Evolutionary conservation across 2,888 invertebrate genomes (phyloP), one percentile per base, ranked within the genome.

Genomic region (Cryptosula pallasiana): DNA sequence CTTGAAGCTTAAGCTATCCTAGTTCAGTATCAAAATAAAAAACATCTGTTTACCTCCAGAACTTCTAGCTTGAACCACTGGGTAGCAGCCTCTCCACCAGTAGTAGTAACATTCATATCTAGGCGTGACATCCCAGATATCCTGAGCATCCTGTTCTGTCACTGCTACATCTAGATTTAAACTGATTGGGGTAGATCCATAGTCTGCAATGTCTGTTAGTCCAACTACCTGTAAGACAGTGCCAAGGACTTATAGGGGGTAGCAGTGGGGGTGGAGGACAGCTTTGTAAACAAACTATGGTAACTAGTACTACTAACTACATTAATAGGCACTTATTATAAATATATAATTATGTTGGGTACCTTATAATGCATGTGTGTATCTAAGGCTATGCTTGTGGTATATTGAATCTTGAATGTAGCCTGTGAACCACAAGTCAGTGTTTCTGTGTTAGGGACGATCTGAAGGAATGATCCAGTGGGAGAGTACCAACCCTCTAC

Each of bases 401-500:
- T 27, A 63, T 63, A 63, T 13, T 63, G 63, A 32, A 63, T 63
- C 9, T 63, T 9, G 32, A 63, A 63, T 27, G 63, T 63, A n/a
- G 32, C 63, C 34, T 32, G 32, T 16, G 63, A 25, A 13, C 63
- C 63, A 63, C 63, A 63, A 32, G 63, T 32, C 27, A 32, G 9
- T 2, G 27, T 32, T 34, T 27, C 9, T 2, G 20, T 32, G 9
- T 13, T 20, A 13, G 63, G 63, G 1, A 13, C 32, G 13, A 63
- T 63, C 63, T 63, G 63, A 29, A 63, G 20, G 63, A 63, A 63
- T 16, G 63, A 63, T 20, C 63, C 63, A 32, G 63, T 13, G 3
- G 63, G 63, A 27, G 63, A 63, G 27, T 63, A 63, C 32, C 63
- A 63, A 27, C 63, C 63, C 29, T 63, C 63, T 2, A 63, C 63